Base-by-base conservation (phyloP, 1,140 invertebrate species). In the Cydia splendana region DNA sequence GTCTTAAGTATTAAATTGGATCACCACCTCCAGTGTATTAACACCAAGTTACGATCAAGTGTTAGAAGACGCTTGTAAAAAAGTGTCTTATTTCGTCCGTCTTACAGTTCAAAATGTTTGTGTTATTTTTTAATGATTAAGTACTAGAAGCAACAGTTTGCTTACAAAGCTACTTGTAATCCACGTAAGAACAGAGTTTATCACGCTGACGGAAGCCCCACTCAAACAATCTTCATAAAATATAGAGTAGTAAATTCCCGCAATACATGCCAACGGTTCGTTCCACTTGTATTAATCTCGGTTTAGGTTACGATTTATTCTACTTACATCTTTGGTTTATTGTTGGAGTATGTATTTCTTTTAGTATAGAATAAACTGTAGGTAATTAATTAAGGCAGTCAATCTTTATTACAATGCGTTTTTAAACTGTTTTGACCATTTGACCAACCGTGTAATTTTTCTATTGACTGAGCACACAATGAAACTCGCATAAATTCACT, bases 131-230 rank as follows among this genome's bases (percentile, higher is more conserved):
- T 13, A 30, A 38, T 7, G 34, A 18, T 69, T 42, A 71, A 38
- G 13, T n/a, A 53, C 51, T 53, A 53, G 51, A 18, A 38, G 67
- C 34, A 71, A 71, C 67, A 71, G n/a, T 71, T 42, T 71, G 67
- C 67, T 71, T 71, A 71, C 67, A 71, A 71, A n/a, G 67, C 67
- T 34, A 38, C 15, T 30, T 34, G 65, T 67, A 67, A 67, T 67
- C 65, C 30, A 38, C n/a, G 67, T 71, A 42, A 42, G 67, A 18
- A 18, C 30, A 4, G 18, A 62, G 57, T 71, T 71, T 71, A 71
- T 71, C 42, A 71, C 30, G n/a, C 24, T 10, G 65, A 34, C 65
- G 67, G 67, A 71, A 71, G 67, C 67, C 67, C 30, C n/a, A 42
- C 30, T 71, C 65, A 30, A 45, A 42, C 15, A 71, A 71, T 71